Percentiles rank a stretch among this genome's conserved stretches.
These are phyloP conservation scores for Idaea biselata DNA, from an alignment of 2,888 invertebrate species.

Conservation along the genomic window DNA sequence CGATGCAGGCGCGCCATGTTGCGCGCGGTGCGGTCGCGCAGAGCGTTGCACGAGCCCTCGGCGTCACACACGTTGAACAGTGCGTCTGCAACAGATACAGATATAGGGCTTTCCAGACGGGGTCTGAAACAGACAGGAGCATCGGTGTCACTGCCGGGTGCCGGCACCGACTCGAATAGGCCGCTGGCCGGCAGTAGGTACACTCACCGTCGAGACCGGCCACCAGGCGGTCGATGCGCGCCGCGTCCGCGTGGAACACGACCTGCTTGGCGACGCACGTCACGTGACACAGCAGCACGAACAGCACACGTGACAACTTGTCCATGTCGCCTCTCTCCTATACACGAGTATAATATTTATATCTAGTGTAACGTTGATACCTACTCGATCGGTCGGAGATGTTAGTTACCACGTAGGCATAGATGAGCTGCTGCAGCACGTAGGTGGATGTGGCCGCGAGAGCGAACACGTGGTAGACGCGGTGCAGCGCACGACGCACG, in stretches of 20 bases:
- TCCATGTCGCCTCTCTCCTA: slow-evolving; percentile 55
- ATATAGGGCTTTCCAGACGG: no score
- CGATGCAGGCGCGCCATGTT: slow-evolving; percentile 30
- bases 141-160: not conserved
- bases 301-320: slow-evolving; percentile 59
- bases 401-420: slow-evolving; percentile 46
- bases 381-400: not conserved
- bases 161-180: not conserved
- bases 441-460: slow-evolving; percentile 42
- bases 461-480: slow-evolving; percentile 39
- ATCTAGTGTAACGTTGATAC: no score
- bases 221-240: slow-evolving; percentile 27
- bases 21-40: slow-evolving; percentile 29
- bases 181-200: no score
- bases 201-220: slow-evolving; percentile 28
- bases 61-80: slow-evolving; percentile 25
- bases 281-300: slow-evolving; percentile 60
- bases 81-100: slow-evolving; percentile 32
- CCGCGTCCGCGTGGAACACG: slow-evolving; percentile 41
- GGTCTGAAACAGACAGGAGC: slow-evolving; percentile 22
- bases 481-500: slow-evolving; percentile 9
- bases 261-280: slow-evolving; percentile 61
- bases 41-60: slow-evolving; percentile 15
- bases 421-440: slow-evolving; percentile 48
- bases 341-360: not conserved